phyloP scores from a whole-genome alignment of 2,113 vertebrate species.

The Lophius piscatorius region DNA sequence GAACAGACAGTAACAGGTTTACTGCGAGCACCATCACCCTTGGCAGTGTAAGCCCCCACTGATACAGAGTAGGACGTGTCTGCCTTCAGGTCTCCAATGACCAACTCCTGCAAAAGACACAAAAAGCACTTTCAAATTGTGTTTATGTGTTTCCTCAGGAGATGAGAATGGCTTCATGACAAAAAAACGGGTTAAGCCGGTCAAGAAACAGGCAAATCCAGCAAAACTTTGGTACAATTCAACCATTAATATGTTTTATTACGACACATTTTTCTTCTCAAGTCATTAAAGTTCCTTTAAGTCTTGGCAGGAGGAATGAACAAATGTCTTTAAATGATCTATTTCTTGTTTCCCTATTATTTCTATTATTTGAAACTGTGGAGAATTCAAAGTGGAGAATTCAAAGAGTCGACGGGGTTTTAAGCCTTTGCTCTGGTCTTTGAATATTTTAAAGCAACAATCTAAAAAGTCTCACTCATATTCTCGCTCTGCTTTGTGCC shows the following conservation, averaged over 20 bases:
- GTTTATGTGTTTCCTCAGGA: constrained; percentile 1
- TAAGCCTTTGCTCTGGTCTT: background rate
- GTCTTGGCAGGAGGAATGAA: too few species aligned
- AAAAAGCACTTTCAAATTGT: constrained; percentile 33
- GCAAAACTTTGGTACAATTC: background rate
- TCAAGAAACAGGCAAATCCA: constrained; percentile 10
- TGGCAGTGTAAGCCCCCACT: constrained; percentile 97
- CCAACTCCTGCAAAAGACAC: constrained; percentile 84
- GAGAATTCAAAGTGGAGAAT: constrained; percentile 8
- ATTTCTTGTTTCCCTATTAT: background rate
- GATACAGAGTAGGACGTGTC: constrained; percentile 94
- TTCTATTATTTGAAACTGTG: constrained; percentile 23
- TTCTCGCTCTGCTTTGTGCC: background rate
- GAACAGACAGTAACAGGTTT: constrained; percentile 89
- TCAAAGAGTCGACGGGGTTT: constrained; percentile 3
- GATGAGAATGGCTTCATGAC: background rate
- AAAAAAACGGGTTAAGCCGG: background rate
- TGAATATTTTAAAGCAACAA: too few species aligned
- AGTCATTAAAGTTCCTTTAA: too few species aligned
- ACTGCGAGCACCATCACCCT: constrained; percentile 95
- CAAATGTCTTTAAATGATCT: too few species aligned
- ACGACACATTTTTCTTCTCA: too few species aligned
- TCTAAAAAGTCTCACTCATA: too few species aligned
- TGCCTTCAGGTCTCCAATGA: constrained; percentile 90
- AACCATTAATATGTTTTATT: too few species aligned